Percentiles rank a stretch among this genome's conserved stretches.
phyloP scores from a whole-genome alignment of 2,888 invertebrate genomes.

The Nomada ruficornis region DNA sequence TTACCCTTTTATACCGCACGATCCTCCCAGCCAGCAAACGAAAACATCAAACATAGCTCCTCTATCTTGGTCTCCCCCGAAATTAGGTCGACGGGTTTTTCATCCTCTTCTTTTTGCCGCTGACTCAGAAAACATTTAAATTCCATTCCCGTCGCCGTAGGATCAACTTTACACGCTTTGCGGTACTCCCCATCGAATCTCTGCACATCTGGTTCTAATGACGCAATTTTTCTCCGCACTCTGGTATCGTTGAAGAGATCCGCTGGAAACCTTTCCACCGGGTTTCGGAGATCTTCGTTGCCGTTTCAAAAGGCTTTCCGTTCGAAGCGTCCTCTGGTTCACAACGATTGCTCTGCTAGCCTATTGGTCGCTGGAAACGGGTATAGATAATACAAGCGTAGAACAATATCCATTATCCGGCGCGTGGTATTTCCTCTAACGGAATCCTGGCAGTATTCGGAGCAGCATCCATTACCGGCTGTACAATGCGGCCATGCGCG shows the following conservation, averaged over 20 bases:
- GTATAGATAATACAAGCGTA: constrained; percentile 54
- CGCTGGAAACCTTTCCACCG: constrained; percentile 4
- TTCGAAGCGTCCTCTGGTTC: constrained; percentile 18
- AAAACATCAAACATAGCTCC: constrained; percentile 1
- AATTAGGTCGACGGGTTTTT: constrained; percentile 43
- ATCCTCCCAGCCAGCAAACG: background rate
- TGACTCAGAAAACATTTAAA: constrained; percentile 1
- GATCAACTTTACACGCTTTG: constrained; percentile 19
- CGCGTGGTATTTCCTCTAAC: constrained; percentile 53
- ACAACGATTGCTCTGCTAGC: background rate
- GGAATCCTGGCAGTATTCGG: constrained; percentile 54
- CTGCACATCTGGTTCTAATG: constrained; percentile 45
- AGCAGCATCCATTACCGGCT: constrained; percentile 59
- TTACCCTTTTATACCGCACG: background rate
- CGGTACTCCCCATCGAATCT: background rate
- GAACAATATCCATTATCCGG: constrained; percentile 39
- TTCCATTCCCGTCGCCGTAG: constrained; percentile 22
- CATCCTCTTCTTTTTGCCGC: background rate
- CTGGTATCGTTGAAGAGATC: background rate
- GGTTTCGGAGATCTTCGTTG: background rate
- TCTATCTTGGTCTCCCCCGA: background rate
- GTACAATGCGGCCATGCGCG: constrained; percentile 51
- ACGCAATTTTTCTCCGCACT: constrained; percentile 30
- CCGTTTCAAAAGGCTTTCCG: background rate
- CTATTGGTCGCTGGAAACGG: constrained; percentile 11